Conservation (phyloP, 2,113 vertebrate species). For the Semicossyphus pulcher region DNA sequence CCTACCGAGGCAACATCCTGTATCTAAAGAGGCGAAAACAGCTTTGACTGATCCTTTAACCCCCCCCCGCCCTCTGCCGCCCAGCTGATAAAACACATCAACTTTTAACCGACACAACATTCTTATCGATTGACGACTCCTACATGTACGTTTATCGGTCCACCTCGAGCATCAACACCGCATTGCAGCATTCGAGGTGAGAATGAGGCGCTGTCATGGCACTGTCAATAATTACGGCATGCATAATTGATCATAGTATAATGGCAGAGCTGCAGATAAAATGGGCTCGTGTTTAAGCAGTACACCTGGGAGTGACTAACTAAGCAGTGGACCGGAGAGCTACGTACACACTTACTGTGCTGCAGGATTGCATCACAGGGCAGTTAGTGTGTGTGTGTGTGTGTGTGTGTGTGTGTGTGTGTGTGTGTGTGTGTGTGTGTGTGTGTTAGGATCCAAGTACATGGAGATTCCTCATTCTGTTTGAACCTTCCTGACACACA, state of each 20-base stretch:
- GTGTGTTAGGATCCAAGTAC: constrained; percentile 26
- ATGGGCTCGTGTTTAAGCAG: constrained; percentile 40
- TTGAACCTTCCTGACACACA: constrained; percentile 76
- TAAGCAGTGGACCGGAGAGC: background rate
- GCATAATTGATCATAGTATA: constrained; percentile 77
- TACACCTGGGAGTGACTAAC: constrained; percentile 50
- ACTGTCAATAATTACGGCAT: constrained; percentile 79
- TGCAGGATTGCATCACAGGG: constrained; percentile 64
- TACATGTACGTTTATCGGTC: constrained; percentile 51
- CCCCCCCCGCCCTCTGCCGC: background rate
- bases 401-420: constrained; percentile 3
- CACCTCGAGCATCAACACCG: constrained; percentile 69
- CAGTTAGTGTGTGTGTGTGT: background rate
- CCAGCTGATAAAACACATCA: constrained; percentile 39
- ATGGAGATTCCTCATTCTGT: constrained; percentile 78
- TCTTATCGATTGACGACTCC: constrained; percentile 49
- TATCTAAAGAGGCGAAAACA: constrained; percentile 49
- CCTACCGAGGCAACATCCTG: constrained; percentile 18
- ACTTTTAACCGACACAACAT: constrained; percentile 27
- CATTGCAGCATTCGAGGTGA: constrained; percentile 71
- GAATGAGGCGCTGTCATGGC: constrained; percentile 62
- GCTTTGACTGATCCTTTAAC: constrained; percentile 38
- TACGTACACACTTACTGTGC: constrained; percentile 12
- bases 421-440: constrained; percentile 21
- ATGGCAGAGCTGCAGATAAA: constrained; percentile 56